These are phyloP conservation scores for Myotis davidii DNA, from an alignment of 2,113 vertebrate genomes.

Conservation along the genomic window DNA sequence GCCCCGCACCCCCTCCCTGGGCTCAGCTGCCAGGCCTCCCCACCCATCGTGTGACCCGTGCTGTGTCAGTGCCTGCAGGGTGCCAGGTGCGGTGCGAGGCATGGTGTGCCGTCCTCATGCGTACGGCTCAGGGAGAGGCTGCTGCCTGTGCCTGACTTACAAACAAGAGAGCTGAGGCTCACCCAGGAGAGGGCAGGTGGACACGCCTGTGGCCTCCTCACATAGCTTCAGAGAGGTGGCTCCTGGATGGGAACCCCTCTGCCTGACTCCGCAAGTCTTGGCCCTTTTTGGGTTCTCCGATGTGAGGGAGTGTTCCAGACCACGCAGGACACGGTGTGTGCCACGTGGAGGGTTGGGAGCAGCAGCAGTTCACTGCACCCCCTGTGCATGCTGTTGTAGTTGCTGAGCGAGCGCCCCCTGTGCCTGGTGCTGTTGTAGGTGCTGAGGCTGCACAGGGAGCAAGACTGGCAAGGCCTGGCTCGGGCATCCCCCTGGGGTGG, in stretches of 20 bases:
- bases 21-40: fast-evolving
- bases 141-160: too few relatives aligned
- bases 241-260: too few relatives aligned
- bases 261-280: neutral
- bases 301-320: neutral
- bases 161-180: neutral
- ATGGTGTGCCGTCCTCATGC: fast-evolving
- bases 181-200: neutral
- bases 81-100: fast-evolving
- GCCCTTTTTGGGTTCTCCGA: neutral
- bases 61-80: fast-evolving
- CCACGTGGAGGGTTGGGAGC: neutral
- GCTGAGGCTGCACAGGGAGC: neutral
- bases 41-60: fast-evolving
- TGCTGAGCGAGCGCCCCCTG: fast-evolving
- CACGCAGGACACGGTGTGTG: fast-evolving
- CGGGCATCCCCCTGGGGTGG: neutral
- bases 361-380: fast-evolving
- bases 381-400: fast-evolving
- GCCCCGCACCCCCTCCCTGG: fast-evolving
- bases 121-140: fast-evolving
- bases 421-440: fast-evolving
- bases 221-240: neutral
- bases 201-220: neutral
- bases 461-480: fast-evolving